Conservation (phyloP, 2,888 invertebrate species). For the Eristalinus aeneus region DNA sequence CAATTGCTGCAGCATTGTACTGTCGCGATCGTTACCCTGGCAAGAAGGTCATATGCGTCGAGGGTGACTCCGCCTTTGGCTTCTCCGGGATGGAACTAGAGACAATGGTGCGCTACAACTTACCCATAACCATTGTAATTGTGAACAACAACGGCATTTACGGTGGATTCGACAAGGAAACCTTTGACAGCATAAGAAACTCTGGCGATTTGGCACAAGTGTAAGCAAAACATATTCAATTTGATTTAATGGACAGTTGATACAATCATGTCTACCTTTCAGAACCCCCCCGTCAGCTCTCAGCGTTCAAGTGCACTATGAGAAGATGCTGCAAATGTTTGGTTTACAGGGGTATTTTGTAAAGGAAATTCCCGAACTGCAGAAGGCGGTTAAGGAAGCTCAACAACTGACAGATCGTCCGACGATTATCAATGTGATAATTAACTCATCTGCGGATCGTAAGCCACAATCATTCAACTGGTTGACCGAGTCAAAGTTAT, state of each 20-base stretch:
- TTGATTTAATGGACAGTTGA: constrained; percentile 15
- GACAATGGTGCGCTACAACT: constrained; percentile 95
- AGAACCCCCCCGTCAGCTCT: constrained; percentile 93
- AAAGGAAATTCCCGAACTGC: constrained; percentile 88
- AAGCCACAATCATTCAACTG: constrained; percentile 95
- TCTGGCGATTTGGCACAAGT: constrained; percentile 87
- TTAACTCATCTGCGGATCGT: constrained; percentile 92
- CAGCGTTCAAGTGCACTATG: constrained; percentile 90
- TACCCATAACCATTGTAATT: constrained; percentile 94
- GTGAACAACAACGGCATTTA: constrained; percentile 98
- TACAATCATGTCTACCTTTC: constrained; percentile 73
- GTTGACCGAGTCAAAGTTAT: constrained; percentile 95
- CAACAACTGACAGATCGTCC: constrained; percentile 88
- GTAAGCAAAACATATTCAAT: constrained; percentile 81
- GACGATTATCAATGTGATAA: constrained; percentile 94
- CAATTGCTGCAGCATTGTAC: constrained; percentile 94
- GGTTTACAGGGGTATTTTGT: constrained; percentile 91
- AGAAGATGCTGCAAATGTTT: constrained; percentile 94
- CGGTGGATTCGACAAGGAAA: constrained; percentile 90
- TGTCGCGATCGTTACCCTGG: constrained; percentile 90
- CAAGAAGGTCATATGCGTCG: constrained; percentile 94
- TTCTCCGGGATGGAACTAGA: constrained; percentile 99
- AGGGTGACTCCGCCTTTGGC: constrained; percentile 98
- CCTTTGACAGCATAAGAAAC: constrained; percentile 86
- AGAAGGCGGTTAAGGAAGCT: constrained; percentile 85